Base-by-base conservation (phyloP, 1,140 invertebrate species). In the Achatina immaculata region DNA sequence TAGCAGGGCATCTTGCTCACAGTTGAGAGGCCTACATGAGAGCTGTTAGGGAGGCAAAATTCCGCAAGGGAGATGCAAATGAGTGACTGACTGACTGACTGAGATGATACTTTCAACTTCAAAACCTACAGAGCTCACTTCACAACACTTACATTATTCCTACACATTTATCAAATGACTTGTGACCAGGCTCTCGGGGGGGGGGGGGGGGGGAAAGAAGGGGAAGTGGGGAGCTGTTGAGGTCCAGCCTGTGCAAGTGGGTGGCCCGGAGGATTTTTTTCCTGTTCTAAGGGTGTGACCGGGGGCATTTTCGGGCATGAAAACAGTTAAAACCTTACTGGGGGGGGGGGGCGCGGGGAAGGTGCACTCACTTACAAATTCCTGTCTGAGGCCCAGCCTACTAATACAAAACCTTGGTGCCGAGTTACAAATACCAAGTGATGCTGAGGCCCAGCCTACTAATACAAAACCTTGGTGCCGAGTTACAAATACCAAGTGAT, bases 321-420 rank as follows among this genome's bases (percentile, higher is more conserved):
- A 11, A 24, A 51, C 11, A 14, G 11, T 51, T 14, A 11, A 11
- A 11, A 11, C 48, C 11, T 24, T 24, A 11, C 48, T 51, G 11
- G 11, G 11, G 11, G 11, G 48, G 24, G 24, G 24, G 48, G 48
- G 24, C 11, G 48, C 48, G 11, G 11, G 48, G 48, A 51, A 51
- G 48, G 48, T 14, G 24, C 48, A 51, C 24, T 51, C 11, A 24
- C 24, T 51, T 11, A 51, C 11, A 11, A 51, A 14, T 24, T 51
- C 48, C 48, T 51, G 48, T 51, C 48, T 51, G 48, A 51, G 48
- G 48, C n/a, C n/a, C n/a, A n/a, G n/a, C n/a, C n/a, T n/a, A n/a
- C n/a, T n/a, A n/a, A n/a, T n/a, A n/a, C n/a, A n/a, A n/a, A n/a
- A n/a, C n/a, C n/a, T n/a, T n/a, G n/a, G n/a, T n/a, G n/a, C n/a